Conservation (phyloP, 1,140 invertebrate species). For the Sinonovacula constricta region DNA sequence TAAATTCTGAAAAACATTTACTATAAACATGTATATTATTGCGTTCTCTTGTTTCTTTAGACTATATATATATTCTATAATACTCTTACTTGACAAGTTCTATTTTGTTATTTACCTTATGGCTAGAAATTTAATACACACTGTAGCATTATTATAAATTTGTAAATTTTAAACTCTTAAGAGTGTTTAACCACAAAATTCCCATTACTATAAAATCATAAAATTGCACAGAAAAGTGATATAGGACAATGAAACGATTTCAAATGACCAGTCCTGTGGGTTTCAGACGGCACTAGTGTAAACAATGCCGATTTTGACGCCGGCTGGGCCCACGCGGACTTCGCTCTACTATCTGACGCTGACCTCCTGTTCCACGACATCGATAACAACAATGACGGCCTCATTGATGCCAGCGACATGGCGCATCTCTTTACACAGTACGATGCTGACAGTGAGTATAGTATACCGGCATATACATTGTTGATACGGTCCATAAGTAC, state of each 20-base stretch:
- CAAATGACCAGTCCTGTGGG: not conserved
- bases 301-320: slow-evolving; percentile 58
- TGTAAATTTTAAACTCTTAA: not conserved
- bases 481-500: not conserved
- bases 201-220: no score
- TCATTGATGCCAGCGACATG: slow-evolving; percentile 45
- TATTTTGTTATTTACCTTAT: no score
- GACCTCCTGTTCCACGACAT: slow-evolving; percentile 49
- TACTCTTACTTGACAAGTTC: no score
- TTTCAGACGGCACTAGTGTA: slow-evolving; percentile 51
- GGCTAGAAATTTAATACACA: no score
- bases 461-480: not conserved
- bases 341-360: slow-evolving; percentile 52
- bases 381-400: slow-evolving; percentile 52
- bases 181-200: no score
- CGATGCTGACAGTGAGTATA: slow-evolving; percentile 54
- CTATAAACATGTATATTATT: no score
- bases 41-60: no score
- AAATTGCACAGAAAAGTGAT: no score
- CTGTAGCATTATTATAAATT: no score
- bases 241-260: no score
- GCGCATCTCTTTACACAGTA: slow-evolving; percentile 36
- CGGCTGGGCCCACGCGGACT: slow-evolving; percentile 56
- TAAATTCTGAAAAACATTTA: no score
- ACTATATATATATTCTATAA: no score